A percentile compares a stretch with the other conserved stretches of the same genome.
These are phyloP conservation scores for Cyprinodon tularosa DNA, from an alignment of 2,113 vertebrate species.

Conservation along the genomic window DNA sequence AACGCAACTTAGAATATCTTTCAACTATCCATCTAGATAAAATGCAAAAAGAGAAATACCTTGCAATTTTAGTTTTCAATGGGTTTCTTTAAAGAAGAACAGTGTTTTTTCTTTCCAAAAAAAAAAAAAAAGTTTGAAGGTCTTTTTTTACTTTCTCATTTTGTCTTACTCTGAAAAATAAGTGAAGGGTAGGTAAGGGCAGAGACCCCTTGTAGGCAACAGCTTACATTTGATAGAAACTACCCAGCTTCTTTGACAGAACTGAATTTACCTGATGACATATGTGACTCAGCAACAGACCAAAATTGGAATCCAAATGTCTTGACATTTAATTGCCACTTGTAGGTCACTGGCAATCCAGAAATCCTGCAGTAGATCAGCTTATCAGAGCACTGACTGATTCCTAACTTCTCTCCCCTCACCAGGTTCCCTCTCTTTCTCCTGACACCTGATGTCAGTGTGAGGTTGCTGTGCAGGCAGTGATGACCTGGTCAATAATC, in stretches of 20 bases:
- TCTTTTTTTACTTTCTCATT: constrained; percentile 22
- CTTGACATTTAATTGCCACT: constrained; percentile 80
- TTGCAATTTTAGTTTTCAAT: neutral
- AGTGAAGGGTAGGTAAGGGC: constrained; percentile 42
- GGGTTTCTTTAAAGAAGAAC: neutral
- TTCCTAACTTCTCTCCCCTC: constrained; percentile 41
- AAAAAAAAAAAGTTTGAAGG: constrained; percentile 5
- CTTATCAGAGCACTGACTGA: constrained; percentile 69
- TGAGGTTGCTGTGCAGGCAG: constrained; percentile 54
- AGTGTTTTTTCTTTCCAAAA: neutral
- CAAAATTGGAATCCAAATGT: constrained; percentile 77
- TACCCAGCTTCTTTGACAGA: constrained; percentile 57
- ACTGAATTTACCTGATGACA: constrained; percentile 66
- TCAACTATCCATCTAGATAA: neutral
- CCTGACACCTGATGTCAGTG: constrained; percentile 64
- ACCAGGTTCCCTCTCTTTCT: constrained; percentile 14
- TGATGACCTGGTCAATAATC: constrained; percentile 74
- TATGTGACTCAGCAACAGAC: constrained; percentile 66
- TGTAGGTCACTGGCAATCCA: constrained; percentile 72
- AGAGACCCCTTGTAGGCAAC: constrained; percentile 34
- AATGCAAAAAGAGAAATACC: neutral
- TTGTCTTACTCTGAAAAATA: constrained; percentile 29
- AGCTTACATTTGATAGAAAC: constrained; percentile 53
- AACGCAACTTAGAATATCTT: no score
- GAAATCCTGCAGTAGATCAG: constrained; percentile 69